Evolutionary conservation across 2,113 vertebrate genomes (phyloP).

Genomic region (Pungitius pungitius): DNA sequence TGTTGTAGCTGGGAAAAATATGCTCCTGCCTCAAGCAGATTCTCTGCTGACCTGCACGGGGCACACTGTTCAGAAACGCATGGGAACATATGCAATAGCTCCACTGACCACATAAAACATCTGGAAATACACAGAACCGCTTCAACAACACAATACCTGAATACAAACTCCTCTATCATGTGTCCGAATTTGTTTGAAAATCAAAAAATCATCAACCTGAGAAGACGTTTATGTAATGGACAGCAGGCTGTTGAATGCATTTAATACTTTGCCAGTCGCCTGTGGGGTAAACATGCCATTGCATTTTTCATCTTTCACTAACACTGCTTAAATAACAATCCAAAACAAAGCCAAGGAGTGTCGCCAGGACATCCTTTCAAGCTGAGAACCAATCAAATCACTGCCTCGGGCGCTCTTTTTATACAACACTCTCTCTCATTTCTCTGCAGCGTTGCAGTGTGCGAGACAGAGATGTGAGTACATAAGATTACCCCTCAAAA

Average conservation of each 20-base stretch:
- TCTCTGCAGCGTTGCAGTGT: neutral
- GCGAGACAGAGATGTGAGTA: slow-evolving; percentile 32
- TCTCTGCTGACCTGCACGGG: slow-evolving; percentile 3
- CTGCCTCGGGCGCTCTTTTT: slow-evolving; percentile 38
- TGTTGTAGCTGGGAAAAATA: slow-evolving; percentile 35
- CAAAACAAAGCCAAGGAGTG: slow-evolving; percentile 35
- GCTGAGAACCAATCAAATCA: slow-evolving; percentile 51
- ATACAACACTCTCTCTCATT: slow-evolving; percentile 24
- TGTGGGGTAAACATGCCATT: slow-evolving; percentile 24
- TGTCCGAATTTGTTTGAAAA: slow-evolving; percentile 13
- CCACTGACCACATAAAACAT: neutral
- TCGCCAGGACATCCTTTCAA: slow-evolving; percentile 38
- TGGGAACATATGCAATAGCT: neutral
- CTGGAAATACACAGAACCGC: neutral
- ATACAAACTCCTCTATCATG: neutral
- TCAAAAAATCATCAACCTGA: slow-evolving; percentile 1
- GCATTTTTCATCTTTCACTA: slow-evolving; percentile 44
- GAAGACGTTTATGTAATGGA: neutral
- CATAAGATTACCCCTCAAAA: slow-evolving; percentile 50
- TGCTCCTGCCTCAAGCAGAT: slow-evolving; percentile 51
- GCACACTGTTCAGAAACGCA: neutral
- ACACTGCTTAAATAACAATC: slow-evolving; percentile 36
- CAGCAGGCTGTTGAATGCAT: slow-evolving; percentile 36
- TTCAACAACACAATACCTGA: neutral
- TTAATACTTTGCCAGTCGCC: slow-evolving; percentile 40